Base-by-base conservation (phyloP, 1,140 invertebrate genomes). In the Bicyclus anynana region DNA sequence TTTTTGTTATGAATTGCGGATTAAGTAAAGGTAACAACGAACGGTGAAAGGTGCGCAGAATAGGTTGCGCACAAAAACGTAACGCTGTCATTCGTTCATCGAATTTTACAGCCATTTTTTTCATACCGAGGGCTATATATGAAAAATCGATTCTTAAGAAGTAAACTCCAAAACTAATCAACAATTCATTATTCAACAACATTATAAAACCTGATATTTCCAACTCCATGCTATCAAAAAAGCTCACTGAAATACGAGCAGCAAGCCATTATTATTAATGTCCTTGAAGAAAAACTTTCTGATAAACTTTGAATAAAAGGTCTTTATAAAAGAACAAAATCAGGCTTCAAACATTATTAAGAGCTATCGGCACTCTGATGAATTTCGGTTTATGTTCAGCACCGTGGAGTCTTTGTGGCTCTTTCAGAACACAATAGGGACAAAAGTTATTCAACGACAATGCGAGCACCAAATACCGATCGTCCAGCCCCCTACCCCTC, bases 401-500 rank as follows among this genome's bases (percentile, higher is more conserved):
- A 74, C 75, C 74, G 85, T 76, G 69, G 79, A 80, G 84, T 89
- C 87, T 89, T 89, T 89, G 88, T 87, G 85, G 80, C 72, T 83
- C 77, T 85, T 85, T 85, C 80, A 80, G 75, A 67, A 84, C 80
- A 85, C 88, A 89, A 89, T 89, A 86, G 86, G 87, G 84, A 89
- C 89, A 90, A 90, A 90, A 90, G 87, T 90, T 89, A 85, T 87
- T 84, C 86, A 81, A 84, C 89, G 83, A 90, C 89, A 90, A 89
- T 89, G 84, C 86, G 83, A 86, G 79, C 84, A 85, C 87, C 88
- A 89, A 90, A 90, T 90, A 89, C 85, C 89, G 84, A 85, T 84
- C 84, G 80, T 60, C 76, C 75, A 66, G 42, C 77, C 78, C 73
- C 74, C 62, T 63, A 54, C 53, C 59, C 71, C n/a, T n/a, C n/a